These are phyloP conservation scores for Gorsachius magnificus DNA, from an alignment of 2,797 vertebrate genomes.

Conservation along the genomic window DNA sequence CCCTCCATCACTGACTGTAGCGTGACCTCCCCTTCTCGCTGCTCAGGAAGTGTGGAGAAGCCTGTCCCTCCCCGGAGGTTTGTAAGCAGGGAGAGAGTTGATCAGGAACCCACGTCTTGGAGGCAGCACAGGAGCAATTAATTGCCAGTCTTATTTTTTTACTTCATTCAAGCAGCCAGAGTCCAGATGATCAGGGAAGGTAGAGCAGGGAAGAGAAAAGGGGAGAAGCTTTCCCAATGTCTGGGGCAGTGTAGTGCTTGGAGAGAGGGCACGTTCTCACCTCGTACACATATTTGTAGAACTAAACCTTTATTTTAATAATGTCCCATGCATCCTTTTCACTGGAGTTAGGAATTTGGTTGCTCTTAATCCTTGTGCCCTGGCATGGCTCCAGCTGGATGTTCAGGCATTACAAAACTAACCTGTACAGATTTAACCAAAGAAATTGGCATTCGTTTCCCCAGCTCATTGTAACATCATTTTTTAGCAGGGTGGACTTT, in stretches of 20 bases:
- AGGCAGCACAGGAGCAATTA: background rate
- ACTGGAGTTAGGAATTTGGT: background rate
- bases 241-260: background rate
- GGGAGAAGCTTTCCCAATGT: background rate
- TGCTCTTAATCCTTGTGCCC: background rate
- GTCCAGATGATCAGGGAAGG: background rate
- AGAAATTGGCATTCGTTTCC: conserved; percentile 40
- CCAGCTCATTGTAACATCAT: background rate
- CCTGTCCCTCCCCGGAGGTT: background rate
- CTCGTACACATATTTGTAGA: background rate
- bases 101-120: background rate
- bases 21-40: background rate
- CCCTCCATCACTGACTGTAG: background rate
- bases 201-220: background rate
- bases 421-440: background rate
- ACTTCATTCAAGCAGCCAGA: background rate
- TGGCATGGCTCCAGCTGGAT: background rate
- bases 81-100: background rate
- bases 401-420: background rate
- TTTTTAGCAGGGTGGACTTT: background rate
- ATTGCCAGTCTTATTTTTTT: background rate
- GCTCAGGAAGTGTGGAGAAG: background rate
- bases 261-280: background rate
- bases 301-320: background rate
- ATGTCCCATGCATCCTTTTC: background rate